Evolutionary conservation across 2,113 vertebrate genomes (phyloP), one percentile per base, ranked within the genome.

Genomic region (Lucifuga dentata): DNA sequence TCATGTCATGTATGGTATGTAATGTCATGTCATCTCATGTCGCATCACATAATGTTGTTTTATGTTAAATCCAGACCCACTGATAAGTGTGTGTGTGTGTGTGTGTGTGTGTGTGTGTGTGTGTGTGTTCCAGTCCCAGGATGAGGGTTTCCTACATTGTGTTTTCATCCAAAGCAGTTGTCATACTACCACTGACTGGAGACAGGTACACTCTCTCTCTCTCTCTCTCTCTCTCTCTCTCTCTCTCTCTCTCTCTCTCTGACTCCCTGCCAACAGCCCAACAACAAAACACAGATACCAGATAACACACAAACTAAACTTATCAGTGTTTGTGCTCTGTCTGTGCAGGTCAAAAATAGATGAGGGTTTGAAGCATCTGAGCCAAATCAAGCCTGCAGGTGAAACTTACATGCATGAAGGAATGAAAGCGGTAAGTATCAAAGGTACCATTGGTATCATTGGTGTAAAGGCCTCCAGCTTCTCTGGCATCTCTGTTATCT

Each of bases 321-420:
- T 9, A 67, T 60, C 60, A 2, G 16, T 43, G 23, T 55, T 12
- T 72, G 16, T 45, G 21, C 5, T 58, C 23, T 81, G 85, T 24
- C 15, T 94, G 87, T 55, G 23, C 75, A 93, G 92, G 71, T 67
- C 76, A 2, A 68, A 92, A 86, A 97, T 99, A 73, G 83, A 80
- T 2, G 64, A 93, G 61, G 97, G 98, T 74, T 87, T 99, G 64
- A 72, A 92, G n/a, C 85, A 91, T 69, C 88, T 99, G 80, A 90
- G 91, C 40, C 50, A 46, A 32, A 96, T 98, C 46, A 78, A 1
- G 39, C 96, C 98, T 29, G 90, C 89, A 3, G 97, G 98, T 81
- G 96, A 97, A 66, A 99, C 98, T 0, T 98, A 94, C 21, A 98
- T 99, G 91, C 96, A 99, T 0, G 94, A 95, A 92, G 98, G 98